Evolutionary conservation across 2,797 vertebrate species (phyloP).

Genomic region (Pseudomugil gertrudae): DNA sequence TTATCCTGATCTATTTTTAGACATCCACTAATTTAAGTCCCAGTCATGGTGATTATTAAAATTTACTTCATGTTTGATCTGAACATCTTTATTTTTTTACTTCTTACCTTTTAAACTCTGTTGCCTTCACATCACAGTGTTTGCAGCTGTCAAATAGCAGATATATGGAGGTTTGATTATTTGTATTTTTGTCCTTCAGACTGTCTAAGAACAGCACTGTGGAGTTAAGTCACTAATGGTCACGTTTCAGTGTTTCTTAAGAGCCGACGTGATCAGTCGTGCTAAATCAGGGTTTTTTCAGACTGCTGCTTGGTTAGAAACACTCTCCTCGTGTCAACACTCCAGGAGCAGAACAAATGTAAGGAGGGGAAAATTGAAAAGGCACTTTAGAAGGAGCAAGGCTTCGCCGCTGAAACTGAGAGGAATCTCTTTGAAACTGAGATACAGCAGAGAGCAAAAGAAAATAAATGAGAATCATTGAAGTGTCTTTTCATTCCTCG

Average conservation of each 20-base stretch:
- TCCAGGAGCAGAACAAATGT: not conserved
- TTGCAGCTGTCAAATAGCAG: not conserved
- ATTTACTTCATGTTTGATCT: not conserved
- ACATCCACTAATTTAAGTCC: not conserved
- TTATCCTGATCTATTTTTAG: not conserved
- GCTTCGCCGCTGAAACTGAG: not conserved
- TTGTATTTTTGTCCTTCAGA: not conserved
- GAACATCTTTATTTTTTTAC: not conserved
- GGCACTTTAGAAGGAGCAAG: constrained; percentile 5
- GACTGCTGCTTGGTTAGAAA: not conserved
- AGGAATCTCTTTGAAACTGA: constrained; percentile 31
- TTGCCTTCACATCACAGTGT: not conserved
- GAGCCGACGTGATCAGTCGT: not conserved
- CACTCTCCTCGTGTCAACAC: constrained; percentile 6
- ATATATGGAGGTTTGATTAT: not conserved
- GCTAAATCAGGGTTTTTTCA: not conserved
- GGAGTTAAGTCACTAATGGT: not conserved
- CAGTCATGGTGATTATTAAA: constrained; percentile 1
- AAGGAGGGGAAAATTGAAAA: not conserved
- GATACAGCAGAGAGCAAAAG: constrained; percentile 21
- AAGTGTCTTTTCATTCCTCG: constrained; percentile 1
- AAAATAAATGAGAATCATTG: not conserved
- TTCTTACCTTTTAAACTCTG: not conserved
- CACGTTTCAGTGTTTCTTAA: not conserved
- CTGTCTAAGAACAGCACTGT: not conserved